Evolutionary conservation across 2,797 vertebrate genomes (phyloP).

Genomic region (Limnodromus scolopaceus): DNA sequence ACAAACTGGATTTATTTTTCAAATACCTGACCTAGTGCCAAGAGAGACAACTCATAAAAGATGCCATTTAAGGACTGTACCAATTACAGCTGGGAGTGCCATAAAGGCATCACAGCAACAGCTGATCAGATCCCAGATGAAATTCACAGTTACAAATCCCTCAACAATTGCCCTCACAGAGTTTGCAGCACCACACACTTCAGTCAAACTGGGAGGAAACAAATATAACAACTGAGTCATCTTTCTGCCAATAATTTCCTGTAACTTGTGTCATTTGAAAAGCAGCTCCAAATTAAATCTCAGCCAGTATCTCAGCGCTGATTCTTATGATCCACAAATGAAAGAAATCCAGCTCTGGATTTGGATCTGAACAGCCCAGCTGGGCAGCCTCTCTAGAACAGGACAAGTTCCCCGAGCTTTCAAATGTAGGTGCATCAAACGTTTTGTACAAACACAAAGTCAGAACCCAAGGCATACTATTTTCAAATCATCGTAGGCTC

Average conservation of each 20-base stretch:
- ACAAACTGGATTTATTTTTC: neutral
- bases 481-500: neutral
- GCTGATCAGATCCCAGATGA: neutral
- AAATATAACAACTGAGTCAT: neutral
- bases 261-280: neutral
- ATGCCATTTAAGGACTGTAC: neutral
- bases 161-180: neutral
- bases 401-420: neutral
- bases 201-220: neutral
- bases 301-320: neutral
- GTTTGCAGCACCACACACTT: neutral
- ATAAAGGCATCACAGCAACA: neutral
- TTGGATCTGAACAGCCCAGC: neutral
- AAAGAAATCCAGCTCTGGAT: neutral
- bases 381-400: neutral
- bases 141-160: neutral
- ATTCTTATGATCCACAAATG: neutral
- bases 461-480: neutral
- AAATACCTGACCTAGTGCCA: neutral
- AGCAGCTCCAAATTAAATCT: neutral
- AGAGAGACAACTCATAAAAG: neutral
- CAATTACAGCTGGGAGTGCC: neutral
- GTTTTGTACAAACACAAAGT: neutral
- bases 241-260: neutral
- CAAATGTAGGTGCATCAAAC: accelerated